These are phyloP conservation scores for Corbicula japonica DNA, from an alignment of 2,888 invertebrate genomes.

Conservation along the genomic window DNA sequence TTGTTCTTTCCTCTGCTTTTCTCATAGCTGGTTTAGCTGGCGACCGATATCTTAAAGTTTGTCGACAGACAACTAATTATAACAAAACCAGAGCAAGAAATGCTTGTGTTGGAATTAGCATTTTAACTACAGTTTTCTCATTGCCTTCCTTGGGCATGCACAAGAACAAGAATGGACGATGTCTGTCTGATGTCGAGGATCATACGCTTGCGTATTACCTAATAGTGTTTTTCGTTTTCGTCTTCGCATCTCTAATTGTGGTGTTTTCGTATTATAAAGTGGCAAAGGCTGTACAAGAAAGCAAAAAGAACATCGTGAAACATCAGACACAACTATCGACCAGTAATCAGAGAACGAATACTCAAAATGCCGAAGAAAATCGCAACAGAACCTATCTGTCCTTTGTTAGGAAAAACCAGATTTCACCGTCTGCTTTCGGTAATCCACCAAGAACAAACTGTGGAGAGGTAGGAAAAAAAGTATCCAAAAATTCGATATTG, in stretches of 20 bases:
- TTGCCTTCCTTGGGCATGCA: slow-evolving; percentile 48
- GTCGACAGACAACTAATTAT: neutral
- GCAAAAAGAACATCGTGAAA: slow-evolving; percentile 25
- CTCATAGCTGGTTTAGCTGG: slow-evolving; percentile 50
- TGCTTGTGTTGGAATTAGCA: slow-evolving; percentile 30
- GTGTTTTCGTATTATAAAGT: slow-evolving; percentile 36
- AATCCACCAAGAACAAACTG: no score
- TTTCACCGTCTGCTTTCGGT: no score
- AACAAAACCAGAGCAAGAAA: slow-evolving; percentile 20
- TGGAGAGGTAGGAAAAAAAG: no score
- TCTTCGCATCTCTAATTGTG: slow-evolving; percentile 18
- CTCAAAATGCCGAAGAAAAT: no score
- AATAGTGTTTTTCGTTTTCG: slow-evolving; percentile 38
- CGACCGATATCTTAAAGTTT: slow-evolving; percentile 55
- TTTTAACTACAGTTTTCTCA: slow-evolving; percentile 30
- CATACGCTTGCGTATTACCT: slow-evolving; percentile 33
- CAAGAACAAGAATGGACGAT: slow-evolving; percentile 26
- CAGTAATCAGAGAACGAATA: no score
- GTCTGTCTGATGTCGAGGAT: slow-evolving; percentile 11
- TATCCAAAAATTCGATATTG: no score
- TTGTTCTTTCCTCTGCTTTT: slow-evolving; percentile 51
- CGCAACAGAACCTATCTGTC: no score
- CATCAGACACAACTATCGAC: no score
- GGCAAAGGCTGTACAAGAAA: slow-evolving; percentile 7
- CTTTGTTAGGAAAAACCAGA: no score